These are phyloP conservation scores for Drosophila miranda DNA, from an alignment of 1,140 invertebrate species.

Conservation along the genomic window DNA sequence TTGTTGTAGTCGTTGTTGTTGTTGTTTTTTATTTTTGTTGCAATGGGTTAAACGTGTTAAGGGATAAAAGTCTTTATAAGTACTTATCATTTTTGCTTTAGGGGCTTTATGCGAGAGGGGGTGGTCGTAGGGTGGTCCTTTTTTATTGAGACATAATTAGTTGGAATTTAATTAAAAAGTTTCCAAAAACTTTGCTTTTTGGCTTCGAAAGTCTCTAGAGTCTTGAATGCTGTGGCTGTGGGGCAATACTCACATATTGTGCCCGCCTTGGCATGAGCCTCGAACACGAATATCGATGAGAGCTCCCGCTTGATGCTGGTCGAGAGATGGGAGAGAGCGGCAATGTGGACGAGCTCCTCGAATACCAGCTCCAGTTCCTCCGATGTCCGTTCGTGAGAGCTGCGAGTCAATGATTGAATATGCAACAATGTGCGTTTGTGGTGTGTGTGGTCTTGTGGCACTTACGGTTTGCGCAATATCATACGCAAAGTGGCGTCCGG, in stretches of 20 bases:
- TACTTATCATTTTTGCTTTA: conserved; percentile 12
- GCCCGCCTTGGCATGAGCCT: conserved; percentile 90
- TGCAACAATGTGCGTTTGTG: too few species aligned
- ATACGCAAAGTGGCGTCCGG: conserved; percentile 91
- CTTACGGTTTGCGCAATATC: conserved; percentile 92
- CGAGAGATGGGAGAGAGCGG: conserved; percentile 91
- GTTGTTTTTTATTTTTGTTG: neutral
- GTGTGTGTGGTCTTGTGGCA: conserved; percentile 3
- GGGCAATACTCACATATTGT: conserved; percentile 88
- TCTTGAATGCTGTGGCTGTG: conserved; percentile 13
- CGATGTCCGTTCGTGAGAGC: conserved; percentile 88
- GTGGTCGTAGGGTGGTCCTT: neutral
- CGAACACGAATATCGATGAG: conserved; percentile 91
- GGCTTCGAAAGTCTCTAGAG: conserved; percentile 10
- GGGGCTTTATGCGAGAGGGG: neutral
- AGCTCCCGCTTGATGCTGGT: conserved; percentile 93
- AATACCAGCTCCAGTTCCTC: conserved; percentile 94
- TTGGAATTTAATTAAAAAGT: conserved; percentile 54
- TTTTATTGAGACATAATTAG: conserved; percentile 56
- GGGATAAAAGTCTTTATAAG: conserved; percentile 32
- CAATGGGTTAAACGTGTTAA: conserved; percentile 14
- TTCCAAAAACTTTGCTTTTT: conserved; percentile 24
- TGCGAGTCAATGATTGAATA: conserved; percentile 60
- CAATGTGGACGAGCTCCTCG: conserved; percentile 92
- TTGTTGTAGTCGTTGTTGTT: conserved; percentile 13